A percentile compares a stretch with the other conserved stretches of the same genome.
These are phyloP conservation scores for Silurus meridionalis DNA, from an alignment of 2,113 vertebrate species.

Conservation along the genomic window DNA sequence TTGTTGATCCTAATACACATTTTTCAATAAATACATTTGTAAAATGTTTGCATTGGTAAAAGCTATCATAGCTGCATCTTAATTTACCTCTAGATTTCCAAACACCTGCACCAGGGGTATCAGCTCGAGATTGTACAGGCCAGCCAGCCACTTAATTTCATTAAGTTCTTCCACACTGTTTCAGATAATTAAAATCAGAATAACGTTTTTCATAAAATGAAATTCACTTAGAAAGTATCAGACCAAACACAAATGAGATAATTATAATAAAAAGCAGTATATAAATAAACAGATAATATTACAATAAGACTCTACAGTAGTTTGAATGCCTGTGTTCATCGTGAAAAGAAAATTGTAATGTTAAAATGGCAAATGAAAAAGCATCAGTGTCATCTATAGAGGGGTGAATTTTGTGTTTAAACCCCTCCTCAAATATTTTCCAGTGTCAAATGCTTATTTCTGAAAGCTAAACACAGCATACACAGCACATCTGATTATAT, in stretches of 20 bases:
- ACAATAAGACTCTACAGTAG: neutral
- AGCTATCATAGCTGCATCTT: neutral
- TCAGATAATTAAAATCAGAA: neutral
- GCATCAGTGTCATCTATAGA: neutral
- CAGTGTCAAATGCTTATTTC: neutral
- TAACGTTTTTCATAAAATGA: neutral
- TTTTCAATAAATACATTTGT: neutral
- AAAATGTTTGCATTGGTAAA: neutral
- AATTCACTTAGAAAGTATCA: neutral
- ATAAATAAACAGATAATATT: no score
- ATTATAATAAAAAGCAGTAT: neutral
- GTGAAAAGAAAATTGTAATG: neutral
- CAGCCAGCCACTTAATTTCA: slow-evolving; percentile 68
- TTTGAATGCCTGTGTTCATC: neutral
- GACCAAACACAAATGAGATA: neutral
- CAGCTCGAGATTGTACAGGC: slow-evolving; percentile 70
- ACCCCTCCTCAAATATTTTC: neutral
- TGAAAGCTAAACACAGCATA: neutral
- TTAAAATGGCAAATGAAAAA: neutral
- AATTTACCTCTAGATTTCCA: slow-evolving; percentile 76
- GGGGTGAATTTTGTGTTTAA: neutral
- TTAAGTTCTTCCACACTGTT: slow-evolving; percentile 70
- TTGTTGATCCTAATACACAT: neutral
- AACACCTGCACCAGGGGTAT: slow-evolving; percentile 80
- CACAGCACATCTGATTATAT: neutral